These are phyloP conservation scores for Chinchilla lanigera DNA, from an alignment of 2,113 vertebrate species.

Conservation along the genomic window DNA sequence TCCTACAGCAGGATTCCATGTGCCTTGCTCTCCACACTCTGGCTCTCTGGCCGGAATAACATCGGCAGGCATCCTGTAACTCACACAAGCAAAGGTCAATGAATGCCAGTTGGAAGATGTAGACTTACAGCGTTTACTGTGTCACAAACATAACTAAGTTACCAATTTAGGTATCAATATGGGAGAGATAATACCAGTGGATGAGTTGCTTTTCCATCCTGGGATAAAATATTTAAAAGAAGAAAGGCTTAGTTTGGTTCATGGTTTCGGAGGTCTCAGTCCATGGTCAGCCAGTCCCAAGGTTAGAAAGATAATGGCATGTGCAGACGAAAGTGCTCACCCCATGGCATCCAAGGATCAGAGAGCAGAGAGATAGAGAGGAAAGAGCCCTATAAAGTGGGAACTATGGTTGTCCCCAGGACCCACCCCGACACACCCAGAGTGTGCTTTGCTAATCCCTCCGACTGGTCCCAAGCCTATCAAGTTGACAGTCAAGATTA, in stretches of 20 bases:
- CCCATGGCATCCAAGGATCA: background rate
- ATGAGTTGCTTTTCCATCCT: background rate
- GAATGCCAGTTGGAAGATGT: rapidly evolving
- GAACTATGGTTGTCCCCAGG: background rate
- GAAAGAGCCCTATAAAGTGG: background rate
- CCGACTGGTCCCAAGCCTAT: background rate
- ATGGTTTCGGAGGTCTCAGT: background rate
- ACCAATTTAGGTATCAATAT: rapidly evolving
- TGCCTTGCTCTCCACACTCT: rapidly evolving
- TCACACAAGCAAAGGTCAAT: background rate
- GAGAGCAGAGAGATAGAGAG: background rate
- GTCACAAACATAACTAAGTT: rapidly evolving
- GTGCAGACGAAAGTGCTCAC: background rate
- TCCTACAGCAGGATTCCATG: rapidly evolving
- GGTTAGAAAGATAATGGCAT: background rate
- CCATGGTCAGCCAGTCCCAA: background rate
- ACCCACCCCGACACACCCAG: background rate
- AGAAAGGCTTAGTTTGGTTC: background rate
- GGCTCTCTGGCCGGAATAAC: background rate
- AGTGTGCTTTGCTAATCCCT: background rate
- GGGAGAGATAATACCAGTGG: background rate
- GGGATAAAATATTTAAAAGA: background rate
- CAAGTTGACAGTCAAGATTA: background rate
- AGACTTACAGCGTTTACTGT: rapidly evolving
- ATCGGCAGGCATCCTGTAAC: background rate